Evolutionary conservation across 2,888 invertebrate species (phyloP), one percentile per base, ranked within the genome.

Genomic region (Harpalus rubripes): DNA sequence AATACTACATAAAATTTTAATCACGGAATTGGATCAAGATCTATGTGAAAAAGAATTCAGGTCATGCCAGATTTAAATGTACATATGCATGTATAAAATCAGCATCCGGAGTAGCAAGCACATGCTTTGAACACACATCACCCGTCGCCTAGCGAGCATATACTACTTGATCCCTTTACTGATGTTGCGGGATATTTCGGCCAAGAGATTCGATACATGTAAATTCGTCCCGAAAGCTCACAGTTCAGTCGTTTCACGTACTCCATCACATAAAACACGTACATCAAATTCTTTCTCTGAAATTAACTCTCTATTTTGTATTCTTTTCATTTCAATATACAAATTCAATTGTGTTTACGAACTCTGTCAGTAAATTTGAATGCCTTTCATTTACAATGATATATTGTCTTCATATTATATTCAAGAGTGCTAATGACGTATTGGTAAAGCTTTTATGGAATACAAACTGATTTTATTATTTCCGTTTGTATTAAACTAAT

Each of bases 11-110:
- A 68, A 68, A 68, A 68, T 68, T 68, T 39, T 68, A 68, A 68
- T 68, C 68, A 68, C 68, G 68, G 7, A 68, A 68, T 68, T 68
- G 68, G 68, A 68, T 68, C 68, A 68, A 32, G 68, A 68, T 39
- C 26, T 39, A 68, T 68, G 32, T 68, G 68, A 68, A 39, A 68
- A 68, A 68, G 68, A 68, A 68, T 68, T 39, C 39, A 68, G 68
- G 39, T 68, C 68, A 68, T 15, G 15, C 15, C 39, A 68, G 68
- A 68, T 32, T 68, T 39, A 68, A 68, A 68, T 39, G 68, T 68
- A 68, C 68, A 68, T 68, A 68, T 68, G 68, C 15, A 68, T 68
- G 15, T 68, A 39, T 68, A 68, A 39, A 68, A 68, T 68, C 68
- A 68, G 68, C 39, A 68, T 68, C 39, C 39, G 68, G 39, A 39